phyloP scores from a whole-genome alignment of 2,797 vertebrate species.

The Melanotaenia boesemani region DNA sequence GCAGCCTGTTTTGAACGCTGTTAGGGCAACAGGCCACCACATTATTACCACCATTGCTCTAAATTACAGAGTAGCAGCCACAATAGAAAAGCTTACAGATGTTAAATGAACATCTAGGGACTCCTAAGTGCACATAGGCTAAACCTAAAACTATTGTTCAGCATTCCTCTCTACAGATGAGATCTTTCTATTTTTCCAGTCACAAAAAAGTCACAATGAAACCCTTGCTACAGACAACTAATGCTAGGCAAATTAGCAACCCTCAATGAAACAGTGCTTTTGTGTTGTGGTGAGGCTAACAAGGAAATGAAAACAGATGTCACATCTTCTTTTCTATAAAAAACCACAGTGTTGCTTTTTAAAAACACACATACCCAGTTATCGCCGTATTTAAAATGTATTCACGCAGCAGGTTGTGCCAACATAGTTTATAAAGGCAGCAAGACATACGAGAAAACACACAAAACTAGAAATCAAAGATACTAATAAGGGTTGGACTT shows the following conservation, averaged over 20 bases:
- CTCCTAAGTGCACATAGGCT: conserved; percentile 2
- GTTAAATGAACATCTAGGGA: conserved; percentile 16
- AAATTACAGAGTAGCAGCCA: conserved; percentile 37
- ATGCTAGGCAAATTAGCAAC: not conserved
- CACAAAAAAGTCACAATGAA: not conserved
- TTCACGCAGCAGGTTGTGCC: conserved; percentile 11
- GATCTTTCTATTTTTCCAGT: conserved; percentile 2
- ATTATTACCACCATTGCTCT: conserved; percentile 17
- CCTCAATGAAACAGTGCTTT: not conserved
- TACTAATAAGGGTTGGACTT: not conserved
- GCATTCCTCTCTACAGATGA: not conserved
- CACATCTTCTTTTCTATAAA: conserved; percentile 27
- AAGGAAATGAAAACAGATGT: conserved; percentile 41
- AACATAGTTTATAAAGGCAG: conserved; percentile 27
- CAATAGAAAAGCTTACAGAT: conserved; percentile 31
- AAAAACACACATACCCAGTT: conserved; percentile 2
- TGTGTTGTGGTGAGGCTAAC: not conserved
- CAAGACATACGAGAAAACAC: conserved; percentile 7
- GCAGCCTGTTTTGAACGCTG: conserved; percentile 41
- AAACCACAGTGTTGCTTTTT: conserved; percentile 27
- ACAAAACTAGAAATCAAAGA: not conserved
- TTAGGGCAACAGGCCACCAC: conserved; percentile 43
- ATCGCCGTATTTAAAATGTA: not conserved
- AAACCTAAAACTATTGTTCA: conserved; percentile 51
- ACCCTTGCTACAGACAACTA: not conserved